A percentile compares a stretch with the other conserved stretches of the same genome.
Conservation (phyloP, 2,888 invertebrate species). For the Dimorphilus gyrociliatus region DNA sequence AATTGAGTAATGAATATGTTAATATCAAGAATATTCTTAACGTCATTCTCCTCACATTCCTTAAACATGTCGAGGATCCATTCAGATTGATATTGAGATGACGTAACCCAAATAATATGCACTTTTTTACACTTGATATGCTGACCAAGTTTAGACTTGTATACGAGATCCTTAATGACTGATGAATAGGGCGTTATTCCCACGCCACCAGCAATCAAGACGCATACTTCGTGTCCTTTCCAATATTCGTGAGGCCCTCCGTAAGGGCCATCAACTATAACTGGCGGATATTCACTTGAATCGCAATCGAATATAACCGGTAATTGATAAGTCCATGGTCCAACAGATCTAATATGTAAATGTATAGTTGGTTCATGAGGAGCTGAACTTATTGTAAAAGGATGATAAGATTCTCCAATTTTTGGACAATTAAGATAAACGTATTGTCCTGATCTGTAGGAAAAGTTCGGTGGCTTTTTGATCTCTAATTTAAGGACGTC, state of each 20-base stretch:
- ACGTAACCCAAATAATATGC: constrained; percentile 48
- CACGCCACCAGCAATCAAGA: constrained; percentile 33
- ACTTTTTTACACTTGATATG: constrained; percentile 38
- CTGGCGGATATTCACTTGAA: neutral
- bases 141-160: too few species aligned
- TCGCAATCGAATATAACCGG: constrained; percentile 27
- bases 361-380: constrained; percentile 38
- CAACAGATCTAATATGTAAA: constrained; percentile 29
- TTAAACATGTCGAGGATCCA: constrained; percentile 49
- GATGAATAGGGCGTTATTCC: constrained; percentile 49
- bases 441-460: constrained; percentile 51
- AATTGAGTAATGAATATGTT: constrained; percentile 51
- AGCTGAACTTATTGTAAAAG: constrained; percentile 33
- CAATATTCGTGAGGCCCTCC: constrained; percentile 36
- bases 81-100: constrained; percentile 49
- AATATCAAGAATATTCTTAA: constrained; percentile 41
- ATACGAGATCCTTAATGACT: constrained; percentile 48
- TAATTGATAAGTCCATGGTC: constrained; percentile 33
- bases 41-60: constrained; percentile 45
- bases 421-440: constrained; percentile 45
- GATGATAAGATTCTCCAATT: constrained; percentile 40
- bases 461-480: constrained; percentile 45
- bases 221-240: constrained; percentile 32
- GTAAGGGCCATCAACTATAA: constrained; percentile 34
- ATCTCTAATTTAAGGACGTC: constrained; percentile 47